These are phyloP conservation scores for Psephotus haematonotus DNA, from an alignment of 2,113 vertebrate genomes.

Conservation along the genomic window DNA sequence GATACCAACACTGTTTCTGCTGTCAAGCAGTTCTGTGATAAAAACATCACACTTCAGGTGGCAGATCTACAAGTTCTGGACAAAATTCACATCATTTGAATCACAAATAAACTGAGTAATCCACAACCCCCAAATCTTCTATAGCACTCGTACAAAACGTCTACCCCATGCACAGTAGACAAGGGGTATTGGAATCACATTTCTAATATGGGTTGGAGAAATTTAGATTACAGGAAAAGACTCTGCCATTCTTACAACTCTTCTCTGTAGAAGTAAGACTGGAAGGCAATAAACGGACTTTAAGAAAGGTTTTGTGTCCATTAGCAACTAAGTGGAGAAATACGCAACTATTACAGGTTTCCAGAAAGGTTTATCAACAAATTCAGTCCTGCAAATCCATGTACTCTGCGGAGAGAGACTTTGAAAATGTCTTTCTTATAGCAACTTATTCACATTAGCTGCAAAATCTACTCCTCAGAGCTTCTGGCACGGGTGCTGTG, in stretches of 20 bases:
- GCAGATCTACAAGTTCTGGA: neutral
- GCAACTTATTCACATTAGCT: neutral
- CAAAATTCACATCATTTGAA: neutral
- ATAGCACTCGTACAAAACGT: neutral
- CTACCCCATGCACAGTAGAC: neutral
- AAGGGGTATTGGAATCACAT: neutral
- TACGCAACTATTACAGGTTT: neutral
- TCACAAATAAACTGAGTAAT: neutral
- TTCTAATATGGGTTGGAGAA: neutral
- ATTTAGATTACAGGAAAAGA: neutral
- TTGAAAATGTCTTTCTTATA: neutral
- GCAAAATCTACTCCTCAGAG: neutral
- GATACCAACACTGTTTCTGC: neutral
- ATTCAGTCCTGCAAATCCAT: neutral
- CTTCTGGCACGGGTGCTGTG: neutral
- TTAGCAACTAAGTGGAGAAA: neutral
- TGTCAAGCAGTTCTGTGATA: neutral
- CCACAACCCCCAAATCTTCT: neutral
- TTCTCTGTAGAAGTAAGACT: neutral
- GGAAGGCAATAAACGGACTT: neutral
- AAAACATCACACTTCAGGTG: neutral
- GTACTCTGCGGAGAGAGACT: neutral
- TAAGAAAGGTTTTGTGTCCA: neutral
- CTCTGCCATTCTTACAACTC: neutral
- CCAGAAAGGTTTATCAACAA: slow-evolving; percentile 4